Evolutionary conservation across 1,140 invertebrate genomes (phyloP).

Genomic region (Drosophila paulistorum): DNA sequence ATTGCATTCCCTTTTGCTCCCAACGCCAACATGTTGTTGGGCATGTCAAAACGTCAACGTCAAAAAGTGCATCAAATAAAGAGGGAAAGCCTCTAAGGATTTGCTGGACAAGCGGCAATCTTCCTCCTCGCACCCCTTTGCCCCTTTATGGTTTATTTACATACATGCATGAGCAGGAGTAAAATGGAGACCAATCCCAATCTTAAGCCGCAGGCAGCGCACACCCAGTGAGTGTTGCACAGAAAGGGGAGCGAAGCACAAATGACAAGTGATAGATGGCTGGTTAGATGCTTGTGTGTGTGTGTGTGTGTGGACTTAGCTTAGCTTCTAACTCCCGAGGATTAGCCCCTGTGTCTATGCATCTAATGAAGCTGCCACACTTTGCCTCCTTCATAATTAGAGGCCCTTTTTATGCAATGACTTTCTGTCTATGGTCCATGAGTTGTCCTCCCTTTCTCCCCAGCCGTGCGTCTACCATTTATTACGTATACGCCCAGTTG

Average conservation of each 20-base stretch:
- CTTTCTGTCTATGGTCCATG: conserved; percentile 37
- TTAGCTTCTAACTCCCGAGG: conserved; percentile 27
- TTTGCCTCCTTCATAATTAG: conserved; percentile 49
- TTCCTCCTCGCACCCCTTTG: not conserved
- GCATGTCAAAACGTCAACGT: conserved; percentile 64
- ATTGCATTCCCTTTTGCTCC: conserved; percentile 46
- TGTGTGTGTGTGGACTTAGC: not conserved
- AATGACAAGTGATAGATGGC: conserved; percentile 73
- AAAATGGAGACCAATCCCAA: conserved; percentile 36
- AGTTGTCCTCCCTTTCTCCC: not conserved
- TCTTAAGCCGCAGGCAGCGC: conserved; percentile 44
- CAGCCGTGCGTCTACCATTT: conserved; percentile 25
- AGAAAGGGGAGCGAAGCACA: conserved; percentile 33
- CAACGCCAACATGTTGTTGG: conserved; percentile 22
- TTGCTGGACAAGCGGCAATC: conserved; percentile 13
- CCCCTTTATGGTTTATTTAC: conserved; percentile 31
- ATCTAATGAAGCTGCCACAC: conserved; percentile 50
- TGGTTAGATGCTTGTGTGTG: conserved; percentile 45
- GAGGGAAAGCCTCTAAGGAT: not conserved
- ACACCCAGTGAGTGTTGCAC: conserved; percentile 16
- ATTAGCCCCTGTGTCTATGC: conserved; percentile 48
- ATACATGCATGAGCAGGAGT: conserved; percentile 7
- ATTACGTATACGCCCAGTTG: conserved; percentile 68
- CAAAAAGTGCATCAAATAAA: conserved; percentile 58
- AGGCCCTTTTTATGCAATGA: conserved; percentile 35